Percentiles rank a stretch among this genome's conserved stretches.
These are phyloP conservation scores for Vidua macroura DNA, from an alignment of 2,113 vertebrate species.

Conservation along the genomic window DNA sequence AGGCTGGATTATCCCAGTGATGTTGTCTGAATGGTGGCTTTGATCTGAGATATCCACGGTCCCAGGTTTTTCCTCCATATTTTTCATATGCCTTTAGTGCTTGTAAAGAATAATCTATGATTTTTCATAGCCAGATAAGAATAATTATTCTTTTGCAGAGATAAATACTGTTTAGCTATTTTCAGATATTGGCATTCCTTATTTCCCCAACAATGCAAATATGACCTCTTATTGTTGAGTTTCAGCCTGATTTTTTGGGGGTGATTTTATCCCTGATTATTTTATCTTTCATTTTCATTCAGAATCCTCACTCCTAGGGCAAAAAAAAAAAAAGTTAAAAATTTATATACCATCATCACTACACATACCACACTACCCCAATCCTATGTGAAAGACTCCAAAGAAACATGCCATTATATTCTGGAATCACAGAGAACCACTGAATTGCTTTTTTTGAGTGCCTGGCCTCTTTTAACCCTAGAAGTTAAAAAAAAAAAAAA, in stretches of 20 bases:
- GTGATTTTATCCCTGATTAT: neutral
- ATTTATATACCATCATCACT: accelerated
- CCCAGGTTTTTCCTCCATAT: neutral
- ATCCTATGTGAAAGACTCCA: neutral
- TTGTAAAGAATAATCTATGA: neutral
- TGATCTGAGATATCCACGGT: neutral
- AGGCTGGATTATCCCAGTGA: neutral
- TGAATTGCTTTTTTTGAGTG: neutral
- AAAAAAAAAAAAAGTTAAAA: neutral
- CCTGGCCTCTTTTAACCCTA: neutral
- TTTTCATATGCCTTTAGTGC: neutral
- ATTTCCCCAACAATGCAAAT: neutral
- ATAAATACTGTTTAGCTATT: neutral
- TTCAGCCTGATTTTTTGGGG: neutral
- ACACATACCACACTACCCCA: neutral
- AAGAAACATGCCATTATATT: accelerated
- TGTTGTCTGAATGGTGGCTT: neutral
- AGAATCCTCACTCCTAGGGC: neutral
- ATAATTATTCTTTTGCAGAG: neutral
- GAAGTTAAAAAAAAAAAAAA: neutral
- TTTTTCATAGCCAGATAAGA: neutral
- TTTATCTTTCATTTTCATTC: neutral
- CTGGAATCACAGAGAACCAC: neutral
- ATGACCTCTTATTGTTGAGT: neutral
- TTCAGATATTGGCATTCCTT: neutral